phyloP scores from a whole-genome alignment of 2,797 vertebrate genomes.

The Neosilurus hyrtlii region DNA sequence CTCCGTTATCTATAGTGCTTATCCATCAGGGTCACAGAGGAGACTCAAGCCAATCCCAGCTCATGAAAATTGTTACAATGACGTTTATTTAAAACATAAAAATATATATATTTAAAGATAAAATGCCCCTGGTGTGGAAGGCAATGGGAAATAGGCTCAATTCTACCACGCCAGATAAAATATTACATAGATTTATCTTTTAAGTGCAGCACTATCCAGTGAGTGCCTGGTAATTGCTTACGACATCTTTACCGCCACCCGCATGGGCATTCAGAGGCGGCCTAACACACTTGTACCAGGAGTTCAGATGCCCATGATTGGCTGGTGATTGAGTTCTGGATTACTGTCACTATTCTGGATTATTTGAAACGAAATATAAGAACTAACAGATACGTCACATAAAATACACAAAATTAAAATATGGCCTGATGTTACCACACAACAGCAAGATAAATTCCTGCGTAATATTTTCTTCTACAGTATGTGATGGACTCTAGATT shows the following conservation, averaged over 20 bases:
- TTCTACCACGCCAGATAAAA: background rate
- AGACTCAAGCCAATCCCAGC: too few relatives aligned
- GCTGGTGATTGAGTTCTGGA: too few relatives aligned
- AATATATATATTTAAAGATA: background rate
- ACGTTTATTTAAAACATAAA: background rate
- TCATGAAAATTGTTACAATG: too few relatives aligned
- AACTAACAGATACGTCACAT: background rate
- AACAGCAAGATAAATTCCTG: background rate
- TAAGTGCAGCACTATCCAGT: background rate
- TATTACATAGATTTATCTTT: background rate
- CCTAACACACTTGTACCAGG: too few relatives aligned
- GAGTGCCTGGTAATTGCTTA: too few relatives aligned
- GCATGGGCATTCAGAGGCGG: too few relatives aligned
- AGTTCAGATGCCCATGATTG: too few relatives aligned
- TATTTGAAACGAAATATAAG: background rate
- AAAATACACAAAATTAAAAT: background rate
- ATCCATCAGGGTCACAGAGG: too few relatives aligned
- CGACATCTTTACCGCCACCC: too few relatives aligned
- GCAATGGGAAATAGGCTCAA: background rate
- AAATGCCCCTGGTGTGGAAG: background rate
- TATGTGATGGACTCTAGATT: background rate
- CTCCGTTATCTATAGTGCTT: too few relatives aligned
- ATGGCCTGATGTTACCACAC: background rate
- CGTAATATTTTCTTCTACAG: background rate
- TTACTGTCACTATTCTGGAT: too few relatives aligned